Evolutionary conservation across 2,888 invertebrate species (phyloP).

Genomic region (Prosopocoilus inquinatus): DNA sequence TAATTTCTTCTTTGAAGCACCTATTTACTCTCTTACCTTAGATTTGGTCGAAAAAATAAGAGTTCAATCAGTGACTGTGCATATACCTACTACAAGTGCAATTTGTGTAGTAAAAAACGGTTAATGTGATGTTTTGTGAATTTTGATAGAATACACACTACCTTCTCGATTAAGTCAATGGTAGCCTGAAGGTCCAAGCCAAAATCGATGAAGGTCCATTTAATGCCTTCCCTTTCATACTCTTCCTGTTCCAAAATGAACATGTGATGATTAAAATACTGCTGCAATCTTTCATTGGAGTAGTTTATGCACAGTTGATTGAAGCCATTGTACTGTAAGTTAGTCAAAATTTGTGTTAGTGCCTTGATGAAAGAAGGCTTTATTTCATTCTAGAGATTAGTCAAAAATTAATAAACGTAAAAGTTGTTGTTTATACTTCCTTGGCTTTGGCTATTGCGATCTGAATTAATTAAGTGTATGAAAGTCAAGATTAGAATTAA

Average conservation of each 20-base stretch:
- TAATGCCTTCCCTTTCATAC: slow-evolving; percentile 87
- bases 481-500: neutral
- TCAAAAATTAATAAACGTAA: slow-evolving; percentile 2
- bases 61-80: slow-evolving; percentile 26
- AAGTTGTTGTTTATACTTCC: neutral
- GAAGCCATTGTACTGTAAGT: slow-evolving; percentile 83
- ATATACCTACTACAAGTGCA: slow-evolving; percentile 27
- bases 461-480: neutral
- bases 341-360: slow-evolving; percentile 8
- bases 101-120: neutral
- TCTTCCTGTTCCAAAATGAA: slow-evolving; percentile 95
- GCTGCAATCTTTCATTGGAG: slow-evolving; percentile 93
- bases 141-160: slow-evolving; percentile 38
- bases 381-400: slow-evolving; percentile 3
- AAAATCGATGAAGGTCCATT: slow-evolving; percentile 93
- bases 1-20: neutral
- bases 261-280: slow-evolving; percentile 96
- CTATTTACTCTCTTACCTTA: too few species aligned
- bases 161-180: slow-evolving; percentile 90
- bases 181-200: slow-evolving; percentile 91
- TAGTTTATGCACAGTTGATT: slow-evolving; percentile 97
- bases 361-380: slow-evolving; percentile 10
- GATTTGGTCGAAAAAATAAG: too few species aligned
- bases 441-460: neutral
- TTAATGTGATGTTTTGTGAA: neutral